A percentile compares a stretch with the other conserved stretches of the same genome.
phyloP scores from a whole-genome alignment of 2,888 invertebrate species.

The Drosophila basisetae region DNA sequence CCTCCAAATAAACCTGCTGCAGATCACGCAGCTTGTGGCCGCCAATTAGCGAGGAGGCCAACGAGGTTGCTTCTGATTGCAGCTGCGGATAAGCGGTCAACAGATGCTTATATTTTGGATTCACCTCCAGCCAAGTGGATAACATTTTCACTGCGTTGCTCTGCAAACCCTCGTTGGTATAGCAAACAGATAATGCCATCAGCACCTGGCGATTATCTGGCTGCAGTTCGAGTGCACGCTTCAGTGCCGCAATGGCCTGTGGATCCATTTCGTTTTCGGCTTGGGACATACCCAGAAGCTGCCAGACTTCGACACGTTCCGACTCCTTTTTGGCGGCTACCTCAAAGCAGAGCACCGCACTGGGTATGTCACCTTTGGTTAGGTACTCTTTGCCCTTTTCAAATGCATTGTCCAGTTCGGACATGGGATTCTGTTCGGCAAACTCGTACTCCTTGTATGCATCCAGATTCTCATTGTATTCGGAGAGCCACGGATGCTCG shows the following conservation, averaged over 20 bases:
- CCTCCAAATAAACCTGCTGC: constrained; percentile 91
- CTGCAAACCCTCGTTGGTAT: constrained; percentile 97
- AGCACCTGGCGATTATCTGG: constrained; percentile 93
- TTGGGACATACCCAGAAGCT: constrained; percentile 94
- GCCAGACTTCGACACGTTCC: constrained; percentile 93
- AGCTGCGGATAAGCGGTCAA: constrained; percentile 80
- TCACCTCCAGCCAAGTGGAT: constrained; percentile 91
- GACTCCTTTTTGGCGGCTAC: constrained; percentile 95
- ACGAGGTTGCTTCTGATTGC: constrained; percentile 53
- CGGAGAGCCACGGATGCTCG: constrained; percentile 90
- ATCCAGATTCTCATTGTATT: constrained; percentile 88
- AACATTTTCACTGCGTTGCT: constrained; percentile 94
- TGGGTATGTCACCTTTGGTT: constrained; percentile 95
- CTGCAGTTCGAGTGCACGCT: constrained; percentile 92
- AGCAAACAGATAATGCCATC: constrained; percentile 96
- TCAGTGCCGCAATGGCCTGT: constrained; percentile 95
- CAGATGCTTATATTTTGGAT: constrained; percentile 93
- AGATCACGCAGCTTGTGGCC: constrained; percentile 87
- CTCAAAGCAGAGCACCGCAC: constrained; percentile 98
- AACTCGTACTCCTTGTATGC: constrained; percentile 87
- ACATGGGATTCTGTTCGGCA: constrained; percentile 93
- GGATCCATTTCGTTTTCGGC: constrained; percentile 99
- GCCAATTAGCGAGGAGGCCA: constrained; percentile 86
- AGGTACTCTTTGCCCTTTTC: constrained; percentile 94
- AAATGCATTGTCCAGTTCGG: constrained; percentile 91